Evolutionary conservation across 1,140 invertebrate species (phyloP), one percentile per base, ranked within the genome.

Genomic region (Apis laboriosa): DNA sequence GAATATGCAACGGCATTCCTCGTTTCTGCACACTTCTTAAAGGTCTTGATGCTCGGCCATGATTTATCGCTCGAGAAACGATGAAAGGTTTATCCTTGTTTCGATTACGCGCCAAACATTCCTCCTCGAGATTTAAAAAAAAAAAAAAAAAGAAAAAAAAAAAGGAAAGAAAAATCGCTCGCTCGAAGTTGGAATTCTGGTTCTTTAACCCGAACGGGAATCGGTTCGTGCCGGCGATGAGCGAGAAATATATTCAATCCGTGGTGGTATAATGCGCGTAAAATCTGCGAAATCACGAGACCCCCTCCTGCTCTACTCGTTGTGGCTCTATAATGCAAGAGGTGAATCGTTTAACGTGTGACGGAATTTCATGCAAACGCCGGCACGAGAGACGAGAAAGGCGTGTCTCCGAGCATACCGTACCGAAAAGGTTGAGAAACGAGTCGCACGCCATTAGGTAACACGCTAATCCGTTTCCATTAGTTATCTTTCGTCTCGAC

Each of bases 1-100:
- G 68, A 86, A 86, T 85, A 84, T 86, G 76, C 80, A 80, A 66
- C 72, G 61, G 51, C 63, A 58, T 68, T 81, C 73, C 63, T 76
- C 67, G 80, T 76, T 76, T 58, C 63, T 67, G 60, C 64, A 13
- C 71, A 28, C 73, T 63, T 43, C 34, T 64, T 49, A 81, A 81
- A 81, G 80, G 73, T 81, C 80, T 81, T 12, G 80, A 81, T 81
- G 76, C 53, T 55, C 13, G 63, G 8, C 43, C n/a, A 51, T 81
- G 80, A 81, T 81, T 81, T 81, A 68, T 68, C 24, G 49, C 63
- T 21, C 80, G 11, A 5, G 53, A 19, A 43, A 56, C 63, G 19
- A 67, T 13, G 19, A 74, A 66, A 66, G 21, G 55, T 17, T 19
- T 12, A 21, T 24, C 49, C 43, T 24, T 24, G 24, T 24, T 34